A percentile compares a stretch with the other conserved stretches of the same genome.
These are phyloP conservation scores for Centrocercus urophasianus DNA, from an alignment of 2,113 vertebrate genomes.

Conservation along the genomic window DNA sequence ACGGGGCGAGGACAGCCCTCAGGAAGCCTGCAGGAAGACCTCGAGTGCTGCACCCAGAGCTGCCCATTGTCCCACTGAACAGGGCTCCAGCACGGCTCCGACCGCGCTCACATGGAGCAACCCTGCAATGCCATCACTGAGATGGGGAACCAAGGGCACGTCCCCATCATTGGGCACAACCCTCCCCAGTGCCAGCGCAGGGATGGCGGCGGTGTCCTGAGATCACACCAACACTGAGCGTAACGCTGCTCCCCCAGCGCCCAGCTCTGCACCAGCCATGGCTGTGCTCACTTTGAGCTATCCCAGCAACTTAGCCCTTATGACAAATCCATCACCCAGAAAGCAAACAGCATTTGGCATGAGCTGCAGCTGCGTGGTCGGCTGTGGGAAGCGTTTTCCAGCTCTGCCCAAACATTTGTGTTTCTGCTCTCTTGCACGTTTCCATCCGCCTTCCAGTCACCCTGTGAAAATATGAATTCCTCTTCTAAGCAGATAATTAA, in stretches of 20 bases:
- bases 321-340: background rate
- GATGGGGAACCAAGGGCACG: background rate
- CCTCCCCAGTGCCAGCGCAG: background rate
- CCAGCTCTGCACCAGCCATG: background rate
- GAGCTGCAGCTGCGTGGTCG: background rate
- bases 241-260: background rate
- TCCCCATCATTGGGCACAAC: background rate
- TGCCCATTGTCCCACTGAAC: background rate
- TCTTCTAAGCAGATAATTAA: conserved; percentile 30
- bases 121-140: rapidly evolving
- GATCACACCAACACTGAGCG: background rate
- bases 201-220: background rate
- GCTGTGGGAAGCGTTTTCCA: background rate
- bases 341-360: rapidly evolving
- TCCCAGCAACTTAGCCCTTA: background rate
- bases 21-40: conserved; percentile 55
- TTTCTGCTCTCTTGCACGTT: conserved; percentile 22
- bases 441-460: background rate
- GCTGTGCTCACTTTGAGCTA: background rate
- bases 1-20: background rate
- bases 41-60: background rate
- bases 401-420: conserved; percentile 56
- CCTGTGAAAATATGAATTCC: conserved; percentile 14
- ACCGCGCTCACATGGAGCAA: rapidly evolving
- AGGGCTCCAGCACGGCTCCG: rapidly evolving